A percentile compares a stretch with the other conserved stretches of the same genome.
These are phyloP conservation scores for Pogonocichla stellata DNA, from an alignment of 2,113 vertebrate genomes.

Conservation along the genomic window DNA sequence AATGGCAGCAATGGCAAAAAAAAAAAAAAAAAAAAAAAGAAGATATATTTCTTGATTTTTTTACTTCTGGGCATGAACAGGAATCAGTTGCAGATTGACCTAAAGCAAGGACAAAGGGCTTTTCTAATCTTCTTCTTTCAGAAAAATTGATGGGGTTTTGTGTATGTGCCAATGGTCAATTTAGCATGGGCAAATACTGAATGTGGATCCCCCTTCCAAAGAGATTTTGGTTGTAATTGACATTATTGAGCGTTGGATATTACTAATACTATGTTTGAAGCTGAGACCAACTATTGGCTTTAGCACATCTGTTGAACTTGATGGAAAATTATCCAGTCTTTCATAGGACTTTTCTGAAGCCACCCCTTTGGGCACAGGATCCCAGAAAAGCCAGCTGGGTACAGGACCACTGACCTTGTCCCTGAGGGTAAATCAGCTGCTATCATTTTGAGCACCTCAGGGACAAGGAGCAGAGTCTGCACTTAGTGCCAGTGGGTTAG, in stretches of 20 bases:
- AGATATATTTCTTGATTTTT: background rate
- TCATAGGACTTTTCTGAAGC: background rate
- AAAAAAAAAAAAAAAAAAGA: background rate
- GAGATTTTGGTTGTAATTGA: background rate
- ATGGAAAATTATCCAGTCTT: background rate
- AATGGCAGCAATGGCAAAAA: accelerated
- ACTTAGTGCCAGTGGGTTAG: background rate
- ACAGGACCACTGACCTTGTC: background rate
- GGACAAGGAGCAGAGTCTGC: background rate
- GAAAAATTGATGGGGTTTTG: background rate
- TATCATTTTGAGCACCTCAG: background rate
- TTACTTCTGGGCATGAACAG: too few relatives aligned
- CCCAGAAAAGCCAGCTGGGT: background rate
- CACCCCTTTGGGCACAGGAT: background rate
- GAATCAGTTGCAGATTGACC: background rate
- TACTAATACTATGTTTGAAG: background rate
- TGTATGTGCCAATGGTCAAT: background rate
- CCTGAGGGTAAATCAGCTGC: background rate
- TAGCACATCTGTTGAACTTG: background rate
- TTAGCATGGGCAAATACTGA: background rate
- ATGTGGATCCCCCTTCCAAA: background rate
- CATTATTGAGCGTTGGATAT: background rate
- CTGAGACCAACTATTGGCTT: background rate
- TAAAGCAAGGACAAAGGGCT: background rate
- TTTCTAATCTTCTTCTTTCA: background rate